Conservation (phyloP, 2,113 vertebrate species). For the Gambusia holbrooki region DNA sequence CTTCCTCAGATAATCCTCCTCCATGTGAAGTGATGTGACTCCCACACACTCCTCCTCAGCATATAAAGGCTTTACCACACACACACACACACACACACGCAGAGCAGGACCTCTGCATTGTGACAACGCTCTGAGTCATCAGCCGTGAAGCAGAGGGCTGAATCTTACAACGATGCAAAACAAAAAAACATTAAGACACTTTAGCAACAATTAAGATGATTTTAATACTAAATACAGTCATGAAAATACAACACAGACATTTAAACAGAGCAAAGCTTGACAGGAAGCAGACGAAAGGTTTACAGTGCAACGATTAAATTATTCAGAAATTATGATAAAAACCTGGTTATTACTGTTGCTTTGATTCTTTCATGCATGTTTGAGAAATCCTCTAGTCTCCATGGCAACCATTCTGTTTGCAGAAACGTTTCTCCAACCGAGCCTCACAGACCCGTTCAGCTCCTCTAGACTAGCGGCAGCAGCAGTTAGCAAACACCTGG, state of each 20-base stretch:
- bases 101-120: conserved; percentile 28
- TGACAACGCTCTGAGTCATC: conserved; percentile 48
- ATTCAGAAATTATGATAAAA: no score
- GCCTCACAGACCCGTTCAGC: no score
- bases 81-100: conserved; percentile 5
- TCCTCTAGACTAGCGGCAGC: no score
- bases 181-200: neutral
- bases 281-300: neutral
- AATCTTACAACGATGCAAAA: neutral
- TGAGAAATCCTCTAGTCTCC: no score
- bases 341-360: no score
- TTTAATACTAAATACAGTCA: neutral
- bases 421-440: no score
- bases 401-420: no score
- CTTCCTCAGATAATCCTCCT: conserved; percentile 4
- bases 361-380: no score
- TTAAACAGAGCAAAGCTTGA: neutral
- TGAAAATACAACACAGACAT: neutral
- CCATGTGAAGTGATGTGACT: conserved; percentile 13
- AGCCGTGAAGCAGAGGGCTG: neutral
- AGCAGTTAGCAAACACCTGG: no score
- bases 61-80: conserved; percentile 2
- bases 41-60: conserved; percentile 17
- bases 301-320: no score
- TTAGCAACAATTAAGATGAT: neutral